Percentiles rank a stretch among this genome's conserved stretches.
These are phyloP conservation scores for Gymnodraco acuticeps DNA, from an alignment of 2,797 vertebrate genomes.

Conservation along the genomic window DNA sequence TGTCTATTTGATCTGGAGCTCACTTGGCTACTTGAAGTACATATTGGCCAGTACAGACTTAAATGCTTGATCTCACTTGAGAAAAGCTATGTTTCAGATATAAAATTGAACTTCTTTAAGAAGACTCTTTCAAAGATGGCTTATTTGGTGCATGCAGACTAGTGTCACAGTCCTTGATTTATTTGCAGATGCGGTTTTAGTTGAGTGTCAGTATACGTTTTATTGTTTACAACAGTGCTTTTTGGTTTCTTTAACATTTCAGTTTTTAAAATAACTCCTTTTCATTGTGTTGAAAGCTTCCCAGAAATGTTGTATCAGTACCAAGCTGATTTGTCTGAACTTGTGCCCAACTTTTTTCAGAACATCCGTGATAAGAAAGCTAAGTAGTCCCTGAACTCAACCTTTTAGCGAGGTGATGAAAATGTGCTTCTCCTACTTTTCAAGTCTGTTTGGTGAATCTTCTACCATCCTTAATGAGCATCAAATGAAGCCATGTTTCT, in stretches of 20 bases:
- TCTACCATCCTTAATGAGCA: slow-evolving; percentile 35
- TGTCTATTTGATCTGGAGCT: background rate
- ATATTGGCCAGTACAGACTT: background rate
- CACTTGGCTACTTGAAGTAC: background rate
- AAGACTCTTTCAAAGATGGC: background rate
- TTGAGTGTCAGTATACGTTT: slow-evolving; percentile 34
- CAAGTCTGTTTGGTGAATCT: slow-evolving; percentile 44
- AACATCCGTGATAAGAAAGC: slow-evolving; percentile 8
- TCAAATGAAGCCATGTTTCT: slow-evolving; percentile 31
- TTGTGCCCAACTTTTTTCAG: background rate
- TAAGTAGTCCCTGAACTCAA: background rate
- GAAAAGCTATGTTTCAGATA: background rate
- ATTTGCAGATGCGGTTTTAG: slow-evolving; percentile 39
- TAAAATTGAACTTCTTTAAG: background rate
- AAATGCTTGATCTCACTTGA: background rate
- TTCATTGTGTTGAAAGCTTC: slow-evolving; percentile 18
- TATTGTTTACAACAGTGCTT: background rate
- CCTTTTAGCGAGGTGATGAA: slow-evolving; percentile 24
- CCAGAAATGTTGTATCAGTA: background rate
- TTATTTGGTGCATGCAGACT: background rate
- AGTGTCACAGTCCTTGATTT: slow-evolving; percentile 13
- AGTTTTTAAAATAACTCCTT: background rate
- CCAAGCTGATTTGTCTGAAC: slow-evolving; percentile 25
- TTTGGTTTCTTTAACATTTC: slow-evolving; percentile 18
- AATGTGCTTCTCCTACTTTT: slow-evolving; percentile 21